A percentile compares a stretch with the other conserved stretches of the same genome.
These are phyloP conservation scores for Spheniscus humboldti DNA, from an alignment of 2,797 vertebrate genomes.

Conservation along the genomic window DNA sequence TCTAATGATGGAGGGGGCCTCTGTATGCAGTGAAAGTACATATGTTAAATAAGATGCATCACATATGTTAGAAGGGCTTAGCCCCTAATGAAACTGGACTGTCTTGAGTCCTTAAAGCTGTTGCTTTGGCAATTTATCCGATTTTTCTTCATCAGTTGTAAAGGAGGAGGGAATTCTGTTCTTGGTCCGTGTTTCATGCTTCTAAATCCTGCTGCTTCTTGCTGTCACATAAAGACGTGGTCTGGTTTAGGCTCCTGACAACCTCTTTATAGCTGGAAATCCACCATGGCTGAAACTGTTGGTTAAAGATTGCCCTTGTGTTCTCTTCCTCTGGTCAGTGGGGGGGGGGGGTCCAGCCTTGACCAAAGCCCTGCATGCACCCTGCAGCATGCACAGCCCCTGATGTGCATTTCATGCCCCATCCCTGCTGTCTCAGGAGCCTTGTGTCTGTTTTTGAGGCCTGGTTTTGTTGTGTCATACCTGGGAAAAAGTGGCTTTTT, in stretches of 20 bases:
- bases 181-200: background rate
- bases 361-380: background rate
- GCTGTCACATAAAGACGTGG: background rate
- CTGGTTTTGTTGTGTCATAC: background rate
- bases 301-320: background rate
- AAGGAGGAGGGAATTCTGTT: background rate
- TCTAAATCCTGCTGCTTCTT: background rate
- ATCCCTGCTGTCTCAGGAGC: background rate
- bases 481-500: background rate
- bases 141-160: background rate
- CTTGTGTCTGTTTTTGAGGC: background rate
- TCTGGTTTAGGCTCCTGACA: background rate
- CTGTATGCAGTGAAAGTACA: background rate
- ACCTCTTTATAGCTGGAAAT: background rate
- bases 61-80: background rate
- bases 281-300: background rate
- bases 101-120: background rate
- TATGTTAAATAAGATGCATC: background rate
- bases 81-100: background rate
- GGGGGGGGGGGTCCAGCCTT: background rate
- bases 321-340: background rate
- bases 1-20: background rate
- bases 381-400: background rate
- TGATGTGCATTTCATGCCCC: background rate
- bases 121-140: background rate